Percentiles rank a stretch among this genome's conserved stretches.
These are phyloP conservation scores for Nemotelus nigrinus DNA, from an alignment of 2,888 invertebrate species.

Conservation along the genomic window DNA sequence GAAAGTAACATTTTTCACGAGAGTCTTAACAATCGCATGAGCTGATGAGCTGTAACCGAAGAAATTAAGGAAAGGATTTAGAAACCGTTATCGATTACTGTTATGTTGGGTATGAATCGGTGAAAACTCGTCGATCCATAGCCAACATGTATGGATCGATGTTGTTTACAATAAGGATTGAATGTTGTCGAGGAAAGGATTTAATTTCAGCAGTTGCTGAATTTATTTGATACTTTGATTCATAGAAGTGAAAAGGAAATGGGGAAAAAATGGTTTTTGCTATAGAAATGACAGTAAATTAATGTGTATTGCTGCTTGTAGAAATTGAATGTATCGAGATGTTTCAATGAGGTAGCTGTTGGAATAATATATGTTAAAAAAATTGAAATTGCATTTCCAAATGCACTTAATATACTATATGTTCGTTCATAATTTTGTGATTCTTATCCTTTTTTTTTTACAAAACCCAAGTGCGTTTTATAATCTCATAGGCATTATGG, in stretches of 20 bases:
- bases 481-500: no score
- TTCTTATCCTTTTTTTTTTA: no score
- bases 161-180: conserved; percentile 24
- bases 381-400: no score
- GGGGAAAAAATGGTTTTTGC: not conserved
- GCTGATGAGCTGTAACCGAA: conserved; percentile 37
- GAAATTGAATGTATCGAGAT: no score
- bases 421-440: no score
- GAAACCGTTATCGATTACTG: conserved; percentile 46
- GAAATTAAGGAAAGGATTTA: conserved; percentile 43
- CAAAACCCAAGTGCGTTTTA: no score
- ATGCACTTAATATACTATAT: no score
- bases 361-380: no score
- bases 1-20: conserved; percentile 31
- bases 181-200: conserved; percentile 30
- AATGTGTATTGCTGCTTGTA: no score
- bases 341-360: no score
- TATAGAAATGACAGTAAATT: not conserved
- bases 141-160: not conserved
- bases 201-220: conserved; percentile 6
- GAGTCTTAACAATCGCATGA: conserved; percentile 5
- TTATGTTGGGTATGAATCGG: conserved; percentile 17
- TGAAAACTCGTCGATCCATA: conserved; percentile 5
- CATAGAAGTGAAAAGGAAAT: not conserved
- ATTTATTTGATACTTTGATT: conserved; percentile 3